Evolutionary conservation across 2,113 vertebrate species (phyloP), one percentile per base, ranked within the genome.

Genomic region (Albula glossodonta): DNA sequence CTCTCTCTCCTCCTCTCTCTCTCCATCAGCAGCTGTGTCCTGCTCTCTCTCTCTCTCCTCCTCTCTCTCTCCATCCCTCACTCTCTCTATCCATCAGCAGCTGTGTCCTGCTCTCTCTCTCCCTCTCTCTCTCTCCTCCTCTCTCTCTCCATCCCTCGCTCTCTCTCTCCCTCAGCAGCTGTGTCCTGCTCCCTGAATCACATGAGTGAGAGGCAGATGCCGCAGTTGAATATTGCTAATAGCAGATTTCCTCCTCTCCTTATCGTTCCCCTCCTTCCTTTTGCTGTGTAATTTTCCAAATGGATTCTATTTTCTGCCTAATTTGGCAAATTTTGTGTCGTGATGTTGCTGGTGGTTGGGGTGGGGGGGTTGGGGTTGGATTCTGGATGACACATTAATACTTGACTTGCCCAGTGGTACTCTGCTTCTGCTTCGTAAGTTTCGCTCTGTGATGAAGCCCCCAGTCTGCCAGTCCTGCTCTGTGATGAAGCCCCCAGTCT

Each of bases 291-390:
- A 84, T 86, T 86, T 89, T 92, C 87, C 25, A 89, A 92, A 90
- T 91, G 82, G 90, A 86, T 91, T 92, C 88, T 90, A 89, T 92
- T 93, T 94, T 92, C 91, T 91, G 90, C 90, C 86, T 92, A 90
- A 94, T 93, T 93, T 91, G 87, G 82, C 87, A 90, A 91, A 92
- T 91, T 85, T 87, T 87, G 87, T 80, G 85, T 86, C 89, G 88
- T 84, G 78, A 84, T 90, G 88, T 86, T 88, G 86, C 88, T 83
- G 81, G 85, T 88, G 88, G 86, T 88, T 79, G 87, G 89, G 87
- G 87, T 19, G 83, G 82, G 84, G 66, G 31, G 31, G 31, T 41
- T 41, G 31, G 31, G 31, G 31, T 41, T 41, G 31, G 31, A 53
- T 70, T 41, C 31, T 41, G 31, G 31, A 41, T 86, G 88, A 88